Percentiles rank a stretch among this genome's conserved stretches.
Conservation (phyloP, 2,113 vertebrate species). For the Corythornis cristatus region DNA sequence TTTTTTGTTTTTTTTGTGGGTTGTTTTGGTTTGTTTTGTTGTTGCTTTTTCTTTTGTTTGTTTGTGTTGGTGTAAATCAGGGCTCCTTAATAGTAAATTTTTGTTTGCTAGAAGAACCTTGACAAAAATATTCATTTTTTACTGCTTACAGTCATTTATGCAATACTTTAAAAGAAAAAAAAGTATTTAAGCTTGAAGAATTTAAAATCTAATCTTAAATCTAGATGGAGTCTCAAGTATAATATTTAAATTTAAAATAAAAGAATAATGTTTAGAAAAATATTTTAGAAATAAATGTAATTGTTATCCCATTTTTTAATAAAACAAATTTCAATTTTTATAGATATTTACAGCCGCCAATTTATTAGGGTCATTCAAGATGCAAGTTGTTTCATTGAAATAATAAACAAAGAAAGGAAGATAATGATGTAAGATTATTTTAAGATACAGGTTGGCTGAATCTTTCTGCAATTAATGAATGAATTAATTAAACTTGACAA, state of each 20-base stretch:
- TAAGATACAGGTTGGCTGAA: background rate
- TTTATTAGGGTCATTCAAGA: background rate
- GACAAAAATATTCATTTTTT: background rate
- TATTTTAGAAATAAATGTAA: background rate
- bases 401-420: slow-evolving; percentile 3
- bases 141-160: background rate
- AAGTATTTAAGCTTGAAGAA: background rate
- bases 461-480: slow-evolving; percentile 25
- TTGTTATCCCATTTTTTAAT: background rate
- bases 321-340: background rate
- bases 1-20: too few species aligned
- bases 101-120: background rate
- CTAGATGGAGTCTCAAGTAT: background rate
- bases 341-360: background rate
- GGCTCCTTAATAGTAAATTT: background rate
- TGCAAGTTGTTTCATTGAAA: background rate
- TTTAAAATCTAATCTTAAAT: background rate
- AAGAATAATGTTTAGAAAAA: background rate
- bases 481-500: slow-evolving; percentile 39
- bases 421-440: background rate
- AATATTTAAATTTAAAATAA: background rate
- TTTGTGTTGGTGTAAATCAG: background rate
- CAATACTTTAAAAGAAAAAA: background rate
- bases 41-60: too few species aligned
- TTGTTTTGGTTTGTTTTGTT: too few species aligned